phyloP scores from a whole-genome alignment of 1,140 invertebrate species.

The Caenorhabditis remanei region DNA sequence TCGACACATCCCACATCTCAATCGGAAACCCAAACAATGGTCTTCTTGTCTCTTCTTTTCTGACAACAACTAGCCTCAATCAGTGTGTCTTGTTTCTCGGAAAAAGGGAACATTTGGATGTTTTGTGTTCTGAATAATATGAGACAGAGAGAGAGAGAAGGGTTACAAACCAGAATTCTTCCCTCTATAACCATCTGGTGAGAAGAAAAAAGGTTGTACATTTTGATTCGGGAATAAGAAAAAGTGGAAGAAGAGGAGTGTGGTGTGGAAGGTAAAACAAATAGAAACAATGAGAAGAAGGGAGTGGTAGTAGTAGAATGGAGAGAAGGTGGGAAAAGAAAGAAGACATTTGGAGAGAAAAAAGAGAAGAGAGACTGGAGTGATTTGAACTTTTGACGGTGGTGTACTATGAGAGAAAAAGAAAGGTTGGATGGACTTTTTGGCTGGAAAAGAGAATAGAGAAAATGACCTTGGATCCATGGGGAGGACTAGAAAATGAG shows the following conservation, averaged over 20 bases:
- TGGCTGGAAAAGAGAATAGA: not conserved
- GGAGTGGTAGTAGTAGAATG: not conserved
- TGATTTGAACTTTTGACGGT: slow-evolving; percentile 42
- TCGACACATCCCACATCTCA: not conserved
- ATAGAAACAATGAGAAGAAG: slow-evolving; percentile 36
- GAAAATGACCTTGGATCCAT: not conserved
- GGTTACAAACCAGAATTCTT: slow-evolving; percentile 28
- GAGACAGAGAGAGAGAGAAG: slow-evolving; percentile 16
- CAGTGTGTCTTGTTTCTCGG: not conserved
- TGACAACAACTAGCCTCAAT: not conserved
- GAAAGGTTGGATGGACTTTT: slow-evolving; percentile 9
- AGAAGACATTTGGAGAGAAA: not conserved
- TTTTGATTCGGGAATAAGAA: not conserved
- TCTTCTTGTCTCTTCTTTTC: not conserved
- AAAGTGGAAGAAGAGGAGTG: not conserved
- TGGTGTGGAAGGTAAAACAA: slow-evolving; percentile 33
- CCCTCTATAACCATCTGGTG: not conserved
- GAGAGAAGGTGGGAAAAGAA: not conserved
- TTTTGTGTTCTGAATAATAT: slow-evolving; percentile 33
- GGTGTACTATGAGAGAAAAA: not conserved
- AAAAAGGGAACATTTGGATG: not conserved
- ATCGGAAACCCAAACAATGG: slow-evolving; percentile 22
- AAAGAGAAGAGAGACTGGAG: not conserved
- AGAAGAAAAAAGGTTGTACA: slow-evolving; percentile 22
- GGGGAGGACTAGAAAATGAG: not conserved